Base-by-base conservation (phyloP, 2,888 invertebrate genomes). In the Deroplatys truncata region DNA sequence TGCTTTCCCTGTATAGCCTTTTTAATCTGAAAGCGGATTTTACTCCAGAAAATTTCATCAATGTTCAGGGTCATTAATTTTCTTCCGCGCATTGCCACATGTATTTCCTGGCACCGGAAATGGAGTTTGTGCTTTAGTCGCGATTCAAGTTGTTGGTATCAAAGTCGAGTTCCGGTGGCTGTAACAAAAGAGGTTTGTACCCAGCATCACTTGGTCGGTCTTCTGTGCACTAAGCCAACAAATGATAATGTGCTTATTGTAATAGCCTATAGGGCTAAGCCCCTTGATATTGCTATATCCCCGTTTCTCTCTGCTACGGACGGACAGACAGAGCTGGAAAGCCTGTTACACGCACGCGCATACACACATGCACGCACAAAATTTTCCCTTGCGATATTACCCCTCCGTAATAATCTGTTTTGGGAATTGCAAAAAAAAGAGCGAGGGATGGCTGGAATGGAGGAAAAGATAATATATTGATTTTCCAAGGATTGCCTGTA, bases 241-340 rank as follows among this genome's bases (percentile, higher is more conserved):
- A 82, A 87, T 87, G 82, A 87, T 87, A 87, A 87, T 87, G 82
- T 87, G 87, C 82, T 87, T 82, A 87, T 87, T 82, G 35, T 87
- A 87, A 87, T 87, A 83, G 82, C 87, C 82, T 87, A 82, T 87
- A 87, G 82, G 82, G 82, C 82, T 87, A 87, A 87, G 56, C 87
- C 82, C 82, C 82, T 83, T 82, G 82, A 25, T 83, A 35, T 87
- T 49, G 86, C n/a, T n/a, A 86, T 86, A 72, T 72, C 56, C 56
- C 29, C 29, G 85, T 85, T 85, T 49, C 85, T 85, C 85, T 85
- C 20, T 85, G n/a, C 29, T 49, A 43, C 49, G 43, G 28, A 9
- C 49, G 56, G 56, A 72, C 56, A 72, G 56, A 72, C 56, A 72
- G 56, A 72, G 20, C 16, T 16, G 25, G 56, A 16, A 20, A 25